Base-by-base conservation (phyloP, 2,797 vertebrate species). In the Pseudotriccus pelzelni region DNA sequence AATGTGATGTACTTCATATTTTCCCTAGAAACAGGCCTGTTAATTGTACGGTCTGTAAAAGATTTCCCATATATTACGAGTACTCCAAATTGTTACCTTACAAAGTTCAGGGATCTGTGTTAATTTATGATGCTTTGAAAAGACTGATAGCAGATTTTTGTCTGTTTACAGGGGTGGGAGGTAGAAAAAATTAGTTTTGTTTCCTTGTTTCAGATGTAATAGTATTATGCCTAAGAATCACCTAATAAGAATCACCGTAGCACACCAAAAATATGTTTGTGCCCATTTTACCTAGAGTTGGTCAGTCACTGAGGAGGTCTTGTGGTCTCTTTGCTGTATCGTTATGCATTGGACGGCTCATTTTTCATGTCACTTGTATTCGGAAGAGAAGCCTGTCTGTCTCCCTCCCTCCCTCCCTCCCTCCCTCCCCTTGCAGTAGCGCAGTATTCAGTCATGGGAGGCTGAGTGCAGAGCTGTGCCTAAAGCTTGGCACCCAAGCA, bases 381-480 rank as follows among this genome's bases (percentile, higher is more conserved):
- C 58, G 59, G n/a, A 37, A 44, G 49, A 37, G 22, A 36, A 22
- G 0, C 18, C 14, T 69, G 12, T 5, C 6, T 90, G 13, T n/a
- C 13, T 53, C 34, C 32, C 32, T 20, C 8, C 14, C 13, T 30
- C 37, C n/a, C 44, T 10, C 15, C 4, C 19, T 59, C 18, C 25
- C 25, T 37, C 37, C 37, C 37, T 37, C n/a, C 55, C 32, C 53
- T 6, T 56, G 14, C 27, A 67, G 44, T 17, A 47, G 12, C 0
- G 14, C 15, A 44, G 0, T 14, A 24, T 34, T 50, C 32, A 23
- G 49, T 53, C 5, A 0, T 7, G 23, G 43, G n/a, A 34, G 37
- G 24, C 53, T 62, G 84, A 15, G n/a, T 43, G 43, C 16, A 53
- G 52, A 21, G 3, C 2, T 10, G 7, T 12, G 20, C 34, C 50